These are phyloP conservation scores for Halcyon smyrnensis DNA, from an alignment of 2,797 vertebrate genomes.

Conservation along the genomic window DNA sequence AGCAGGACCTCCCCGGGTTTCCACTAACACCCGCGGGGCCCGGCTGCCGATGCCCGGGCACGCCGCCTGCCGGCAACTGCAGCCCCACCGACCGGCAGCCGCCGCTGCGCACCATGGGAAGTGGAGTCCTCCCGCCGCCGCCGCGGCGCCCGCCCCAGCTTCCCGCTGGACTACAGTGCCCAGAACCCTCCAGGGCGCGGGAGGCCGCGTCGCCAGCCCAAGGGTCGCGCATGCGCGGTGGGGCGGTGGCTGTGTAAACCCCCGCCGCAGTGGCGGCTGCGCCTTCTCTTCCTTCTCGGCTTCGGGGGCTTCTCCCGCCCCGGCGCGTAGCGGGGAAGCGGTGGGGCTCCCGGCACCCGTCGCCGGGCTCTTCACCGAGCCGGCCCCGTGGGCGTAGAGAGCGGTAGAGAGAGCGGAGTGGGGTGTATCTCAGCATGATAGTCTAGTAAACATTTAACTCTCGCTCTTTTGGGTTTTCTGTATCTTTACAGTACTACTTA, in stretches of 20 bases:
- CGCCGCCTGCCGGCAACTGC: background rate
- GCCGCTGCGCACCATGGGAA: background rate
- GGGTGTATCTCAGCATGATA: rapidly evolving
- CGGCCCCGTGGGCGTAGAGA: background rate
- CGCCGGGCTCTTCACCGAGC: no score
- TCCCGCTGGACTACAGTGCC: background rate
- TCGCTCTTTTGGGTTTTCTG: background rate
- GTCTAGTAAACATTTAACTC: background rate
- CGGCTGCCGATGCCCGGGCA: no score
- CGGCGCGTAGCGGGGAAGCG: background rate
- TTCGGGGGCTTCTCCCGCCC: no score
- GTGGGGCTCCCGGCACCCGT: background rate
- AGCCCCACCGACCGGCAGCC: no score
- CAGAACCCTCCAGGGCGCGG: background rate
- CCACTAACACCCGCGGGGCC: background rate
- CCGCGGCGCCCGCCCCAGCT: background rate
- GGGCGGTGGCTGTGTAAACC: no score
- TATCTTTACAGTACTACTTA: background rate
- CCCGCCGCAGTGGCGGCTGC: no score
- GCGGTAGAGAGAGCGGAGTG: background rate
- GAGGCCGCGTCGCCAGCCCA: no score
- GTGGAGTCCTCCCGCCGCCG: background rate
- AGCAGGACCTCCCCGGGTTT: background rate
- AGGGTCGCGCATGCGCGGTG: background rate
- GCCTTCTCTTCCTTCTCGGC: no score